Conservation (phyloP, 1,140 invertebrate genomes). For the Dendrolimus kikuchii region DNA sequence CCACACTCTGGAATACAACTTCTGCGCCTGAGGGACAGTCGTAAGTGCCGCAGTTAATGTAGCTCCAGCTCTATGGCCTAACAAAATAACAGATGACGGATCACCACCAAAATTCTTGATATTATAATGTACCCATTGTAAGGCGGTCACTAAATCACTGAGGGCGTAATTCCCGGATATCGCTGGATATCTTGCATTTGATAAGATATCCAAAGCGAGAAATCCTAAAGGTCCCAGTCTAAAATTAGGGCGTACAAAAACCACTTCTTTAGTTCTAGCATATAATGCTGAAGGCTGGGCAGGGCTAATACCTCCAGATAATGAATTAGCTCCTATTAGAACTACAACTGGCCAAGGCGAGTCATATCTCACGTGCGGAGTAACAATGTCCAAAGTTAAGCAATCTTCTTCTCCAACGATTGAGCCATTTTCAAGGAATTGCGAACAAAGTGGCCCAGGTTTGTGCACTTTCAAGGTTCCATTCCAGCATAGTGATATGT, state of each 20-base stretch:
- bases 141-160: constrained; percentile 82
- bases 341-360: constrained; percentile 86
- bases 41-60: constrained; percentile 82
- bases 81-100: constrained; percentile 80
- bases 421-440: constrained; percentile 77
- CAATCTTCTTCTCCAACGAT: constrained; percentile 84
- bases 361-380: constrained; percentile 81
- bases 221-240: constrained; percentile 86
- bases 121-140: constrained; percentile 87
- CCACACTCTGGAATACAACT: constrained; percentile 81
- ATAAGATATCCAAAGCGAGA: constrained; percentile 79
- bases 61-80: constrained; percentile 86
- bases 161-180: constrained; percentile 91
- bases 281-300: constrained; percentile 78
- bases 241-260: constrained; percentile 89
- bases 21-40: constrained; percentile 67
- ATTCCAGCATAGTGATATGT: constrained; percentile 86
- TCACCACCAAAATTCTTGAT: constrained; percentile 89
- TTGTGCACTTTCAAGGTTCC: constrained; percentile 81
- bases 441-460: constrained; percentile 76
- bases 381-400: constrained; percentile 84
- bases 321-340: constrained; percentile 82
- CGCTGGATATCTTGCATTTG: constrained; percentile 78
- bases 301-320: constrained; percentile 82
- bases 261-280: constrained; percentile 82